A percentile compares a stretch with the other conserved stretches of the same genome.
These are phyloP conservation scores for Trichosurus vulpecula DNA, from an alignment of 2,797 vertebrate species.

Conservation along the genomic window DNA sequence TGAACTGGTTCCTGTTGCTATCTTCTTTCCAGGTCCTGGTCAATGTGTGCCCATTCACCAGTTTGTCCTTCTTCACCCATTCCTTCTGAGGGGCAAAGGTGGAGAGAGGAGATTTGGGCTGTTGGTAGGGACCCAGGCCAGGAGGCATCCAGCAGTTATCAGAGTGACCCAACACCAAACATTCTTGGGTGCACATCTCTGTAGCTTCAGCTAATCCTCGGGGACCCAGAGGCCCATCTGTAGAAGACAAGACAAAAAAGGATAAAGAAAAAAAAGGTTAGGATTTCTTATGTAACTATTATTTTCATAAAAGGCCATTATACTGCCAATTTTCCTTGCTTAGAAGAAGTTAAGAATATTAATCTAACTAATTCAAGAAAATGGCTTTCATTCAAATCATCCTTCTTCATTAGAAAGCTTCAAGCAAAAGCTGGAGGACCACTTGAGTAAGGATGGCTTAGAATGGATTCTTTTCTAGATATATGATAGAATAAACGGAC, in stretches of 20 bases:
- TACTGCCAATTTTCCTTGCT: background rate
- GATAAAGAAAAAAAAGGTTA: slow-evolving; percentile 30
- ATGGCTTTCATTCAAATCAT: background rate
- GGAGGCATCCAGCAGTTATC: slow-evolving; percentile 99
- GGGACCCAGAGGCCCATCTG: slow-evolving; percentile 96
- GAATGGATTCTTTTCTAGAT: background rate
- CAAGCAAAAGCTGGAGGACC: background rate
- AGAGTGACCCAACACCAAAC: slow-evolving; percentile 97
- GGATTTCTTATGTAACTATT: background rate
- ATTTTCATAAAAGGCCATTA: slow-evolving; percentile 10
- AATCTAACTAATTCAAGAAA: background rate
- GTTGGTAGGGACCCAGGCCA: slow-evolving; percentile 92
- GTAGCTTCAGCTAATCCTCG: slow-evolving; percentile 97
- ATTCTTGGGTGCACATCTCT: slow-evolving; percentile 99
- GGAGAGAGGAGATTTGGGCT: slow-evolving; percentile 95
- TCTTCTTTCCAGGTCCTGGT: slow-evolving; percentile 98
- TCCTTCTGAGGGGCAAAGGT: slow-evolving; percentile 96
- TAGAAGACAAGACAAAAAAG: slow-evolving; percentile 42
- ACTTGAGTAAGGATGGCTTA: background rate
- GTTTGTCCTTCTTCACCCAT: slow-evolving; percentile 98
- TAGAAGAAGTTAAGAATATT: background rate
- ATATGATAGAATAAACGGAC: background rate
- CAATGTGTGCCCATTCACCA: slow-evolving; percentile 98
- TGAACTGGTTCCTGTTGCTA: slow-evolving; percentile 94
- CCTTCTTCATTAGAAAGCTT: background rate